Percentiles rank a stretch among this genome's conserved stretches.
These are phyloP conservation scores for Hipposideros larvatus DNA, from an alignment of 2,797 vertebrate genomes.

Conservation along the genomic window DNA sequence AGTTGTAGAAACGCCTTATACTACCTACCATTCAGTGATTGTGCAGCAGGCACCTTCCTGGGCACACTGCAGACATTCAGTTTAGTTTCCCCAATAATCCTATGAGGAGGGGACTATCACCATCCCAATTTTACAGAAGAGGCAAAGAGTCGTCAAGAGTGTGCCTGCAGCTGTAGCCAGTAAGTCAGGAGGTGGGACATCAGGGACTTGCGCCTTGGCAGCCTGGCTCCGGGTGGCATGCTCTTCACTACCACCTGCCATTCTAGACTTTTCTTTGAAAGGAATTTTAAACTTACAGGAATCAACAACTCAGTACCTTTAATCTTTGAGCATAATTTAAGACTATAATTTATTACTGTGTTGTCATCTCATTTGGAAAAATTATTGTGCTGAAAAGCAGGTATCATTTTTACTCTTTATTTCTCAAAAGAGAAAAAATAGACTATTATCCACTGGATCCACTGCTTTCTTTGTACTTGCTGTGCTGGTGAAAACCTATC, in stretches of 20 bases:
- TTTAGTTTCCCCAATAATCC: neutral
- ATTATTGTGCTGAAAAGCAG: neutral
- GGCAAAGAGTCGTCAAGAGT: neutral
- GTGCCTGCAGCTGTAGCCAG: too few relatives aligned
- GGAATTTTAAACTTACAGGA: neutral
- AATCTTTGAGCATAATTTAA: neutral
- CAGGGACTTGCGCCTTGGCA: neutral
- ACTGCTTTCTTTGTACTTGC: neutral
- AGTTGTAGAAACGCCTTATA: neutral
- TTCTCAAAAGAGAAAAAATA: neutral
- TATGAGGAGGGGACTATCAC: neutral
- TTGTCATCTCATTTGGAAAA: neutral
- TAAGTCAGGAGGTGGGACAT: neutral
- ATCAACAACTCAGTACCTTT: neutral
- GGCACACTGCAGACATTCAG: rapidly evolving
- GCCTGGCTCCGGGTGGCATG: neutral
- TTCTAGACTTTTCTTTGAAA: neutral
- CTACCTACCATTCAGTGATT: neutral
- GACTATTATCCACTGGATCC: too few relatives aligned
- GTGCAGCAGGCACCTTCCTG: neutral
- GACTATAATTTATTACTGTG: neutral
- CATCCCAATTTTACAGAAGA: neutral
- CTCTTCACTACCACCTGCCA: neutral
- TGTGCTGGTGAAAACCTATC: neutral
- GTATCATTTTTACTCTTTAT: neutral